A percentile compares a stretch with the other conserved stretches of the same genome.
Evolutionary conservation across 1,140 invertebrate species (phyloP).

Genomic region (Magallana ariakensis): DNA sequence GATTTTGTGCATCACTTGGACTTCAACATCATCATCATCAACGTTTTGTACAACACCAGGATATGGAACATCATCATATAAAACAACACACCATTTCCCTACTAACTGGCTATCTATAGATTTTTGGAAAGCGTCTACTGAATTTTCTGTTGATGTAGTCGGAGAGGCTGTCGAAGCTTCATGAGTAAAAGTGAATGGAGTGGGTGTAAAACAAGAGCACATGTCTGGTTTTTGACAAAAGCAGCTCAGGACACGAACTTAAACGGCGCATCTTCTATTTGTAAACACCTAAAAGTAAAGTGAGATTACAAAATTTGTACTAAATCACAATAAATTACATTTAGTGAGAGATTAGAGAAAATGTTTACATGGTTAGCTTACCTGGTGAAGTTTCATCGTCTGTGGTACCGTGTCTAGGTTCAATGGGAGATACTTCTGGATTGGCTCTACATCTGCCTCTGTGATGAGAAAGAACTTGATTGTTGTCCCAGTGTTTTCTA

Average conservation of each 20-base stretch:
- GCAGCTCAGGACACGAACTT: not conserved
- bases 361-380: not conserved
- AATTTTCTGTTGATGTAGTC: too few species aligned
- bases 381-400: conserved; percentile 54
- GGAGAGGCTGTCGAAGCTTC: not conserved
- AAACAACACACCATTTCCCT: conserved; percentile 40
- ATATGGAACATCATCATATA: conserved; percentile 26
- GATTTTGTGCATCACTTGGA: conserved; percentile 40
- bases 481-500: not conserved
- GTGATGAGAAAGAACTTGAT: conserved; percentile 40
- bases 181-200: not conserved
- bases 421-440: not conserved
- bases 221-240: not conserved
- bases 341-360: not conserved
- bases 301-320: not conserved
- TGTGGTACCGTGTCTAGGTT: conserved; percentile 40
- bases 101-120: not conserved
- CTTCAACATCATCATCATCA: conserved; percentile 7
- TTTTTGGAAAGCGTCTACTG: not conserved
- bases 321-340: not conserved
- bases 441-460: conserved; percentile 11
- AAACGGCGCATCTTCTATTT: not conserved
- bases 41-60: conserved; percentile 10
- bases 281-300: not conserved
- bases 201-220: not conserved